Base-by-base conservation (phyloP, 2,113 vertebrate species). In the Calonectris borealis region DNA sequence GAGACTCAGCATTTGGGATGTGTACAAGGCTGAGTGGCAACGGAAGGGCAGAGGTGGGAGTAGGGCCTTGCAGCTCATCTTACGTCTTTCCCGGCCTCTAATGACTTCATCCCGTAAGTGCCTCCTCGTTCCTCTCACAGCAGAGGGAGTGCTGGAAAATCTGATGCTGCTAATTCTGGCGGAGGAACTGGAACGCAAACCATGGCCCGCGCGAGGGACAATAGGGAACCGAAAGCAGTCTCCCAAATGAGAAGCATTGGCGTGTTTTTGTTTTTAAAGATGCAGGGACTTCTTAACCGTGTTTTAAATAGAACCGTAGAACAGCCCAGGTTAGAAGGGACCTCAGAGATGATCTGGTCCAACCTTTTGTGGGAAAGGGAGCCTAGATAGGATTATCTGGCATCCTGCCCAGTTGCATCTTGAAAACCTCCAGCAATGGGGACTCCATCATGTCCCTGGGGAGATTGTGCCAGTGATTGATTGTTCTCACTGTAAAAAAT, bases 131-230 rank as follows among this genome's bases (percentile, higher is more conserved):
- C 62, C 46, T 83, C 64, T 29, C 29, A 26, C 61, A 88, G 62
- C 54, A 80, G 31, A 80, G 64, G 65, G 48, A 88, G 27, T 58
- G 58, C 27, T 82, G 73, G 66, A 79, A 73, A 83, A 77, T 36
- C 71, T 88, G 72, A 38, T 48, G 18, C 32, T 84, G 65, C 88
- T 78, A 93, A 80, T 93, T 92, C 71, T 86, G 88, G 26, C 6
- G 4, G 57, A 75, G 76, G 80, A 96, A 93, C 72, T 68, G 69
- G 80, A 78, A 71, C 0, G 0, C 7, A 0, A 68, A 66, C 36
- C 14, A 3, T 60, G 75, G 64, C 38, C 61, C 1, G 1, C 29
- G 40, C 60, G 70, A 68, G 36, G 49, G 34, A 27, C 54, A 77
- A 54, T 13, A 24, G 42, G 90, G 92, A 95, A 95, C 42, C 0